A percentile compares a stretch with the other conserved stretches of the same genome.
These are phyloP conservation scores for Drosophila truncata DNA, from an alignment of 1,140 invertebrate genomes.

Conservation along the genomic window DNA sequence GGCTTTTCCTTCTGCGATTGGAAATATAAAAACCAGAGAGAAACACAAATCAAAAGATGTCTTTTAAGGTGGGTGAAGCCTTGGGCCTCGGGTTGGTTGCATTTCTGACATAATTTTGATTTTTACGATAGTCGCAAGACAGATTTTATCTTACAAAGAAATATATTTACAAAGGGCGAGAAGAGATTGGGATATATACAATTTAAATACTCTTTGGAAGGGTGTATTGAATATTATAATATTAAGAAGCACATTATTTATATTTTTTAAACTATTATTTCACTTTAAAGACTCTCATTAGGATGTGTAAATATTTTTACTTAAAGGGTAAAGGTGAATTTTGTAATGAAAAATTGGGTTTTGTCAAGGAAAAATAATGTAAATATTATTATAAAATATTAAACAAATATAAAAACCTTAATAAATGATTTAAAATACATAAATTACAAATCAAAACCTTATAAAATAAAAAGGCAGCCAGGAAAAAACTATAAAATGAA, in stretches of 20 bases:
- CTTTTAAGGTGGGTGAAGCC: conserved; percentile 22
- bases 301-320: neutral
- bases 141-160: conserved; percentile 26
- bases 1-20: conserved; percentile 39
- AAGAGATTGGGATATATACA: neutral
- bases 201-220: neutral
- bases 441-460: neutral
- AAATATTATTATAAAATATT: too few species aligned
- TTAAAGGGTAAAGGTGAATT: too few species aligned
- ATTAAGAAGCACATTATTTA: neutral
- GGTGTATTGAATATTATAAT: neutral
- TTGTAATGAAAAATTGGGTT: too few species aligned
- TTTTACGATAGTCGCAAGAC: conserved; percentile 39
- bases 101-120: conserved; percentile 65
- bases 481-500: neutral
- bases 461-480: neutral
- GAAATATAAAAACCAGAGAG: conserved; percentile 14
- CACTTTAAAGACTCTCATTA: neutral
- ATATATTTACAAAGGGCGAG: conserved; percentile 17
- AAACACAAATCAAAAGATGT: conserved; percentile 38
- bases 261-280: too few species aligned
- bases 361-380: too few species aligned
- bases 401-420: neutral
- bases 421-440: neutral
- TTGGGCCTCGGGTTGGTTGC: conserved; percentile 32